Conservation (phyloP, 2,888 invertebrate genomes). For the Hoplodrina ambigua region DNA sequence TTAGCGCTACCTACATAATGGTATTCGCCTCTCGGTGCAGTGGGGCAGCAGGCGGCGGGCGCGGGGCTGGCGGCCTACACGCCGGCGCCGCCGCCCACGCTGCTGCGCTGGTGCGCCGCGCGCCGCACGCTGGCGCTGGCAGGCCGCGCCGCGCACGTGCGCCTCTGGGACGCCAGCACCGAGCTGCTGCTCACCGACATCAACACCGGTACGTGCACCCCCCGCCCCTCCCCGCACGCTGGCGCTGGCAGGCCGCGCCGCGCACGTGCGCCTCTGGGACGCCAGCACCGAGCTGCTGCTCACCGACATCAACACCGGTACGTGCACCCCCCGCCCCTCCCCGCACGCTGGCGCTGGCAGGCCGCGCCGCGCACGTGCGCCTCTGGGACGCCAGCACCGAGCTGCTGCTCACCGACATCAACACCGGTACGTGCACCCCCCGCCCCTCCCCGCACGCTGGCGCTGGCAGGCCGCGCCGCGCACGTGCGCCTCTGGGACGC, state of each 20-base stretch:
- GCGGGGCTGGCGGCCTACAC: conserved; percentile 37
- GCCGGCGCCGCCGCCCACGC: conserved; percentile 90
- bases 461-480: conserved; percentile 95
- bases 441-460: conserved; percentile 94
- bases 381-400: conserved; percentile 97
- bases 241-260: conserved; percentile 94
- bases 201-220: conserved; percentile 90
- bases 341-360: conserved; percentile 94
- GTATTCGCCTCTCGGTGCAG: conserved; percentile 6
- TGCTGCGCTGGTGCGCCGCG: conserved; percentile 96
- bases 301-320: conserved; percentile 94
- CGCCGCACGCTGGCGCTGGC: conserved; percentile 94
- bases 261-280: conserved; percentile 96
- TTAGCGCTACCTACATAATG: too few relatives aligned
- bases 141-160: conserved; percentile 94
- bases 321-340: conserved; percentile 90
- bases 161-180: conserved; percentile 96
- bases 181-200: conserved; percentile 95
- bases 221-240: conserved; percentile 93
- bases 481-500: conserved; percentile 97
- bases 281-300: conserved; percentile 94
- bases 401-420: conserved; percentile 93
- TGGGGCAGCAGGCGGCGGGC: not conserved
- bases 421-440: conserved; percentile 89
- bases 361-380: conserved; percentile 94